Percentiles rank a stretch among this genome's conserved stretches.
These are phyloP conservation scores for Podarcis siculus DNA, from an alignment of 2,797 vertebrate species.

Conservation along the genomic window DNA sequence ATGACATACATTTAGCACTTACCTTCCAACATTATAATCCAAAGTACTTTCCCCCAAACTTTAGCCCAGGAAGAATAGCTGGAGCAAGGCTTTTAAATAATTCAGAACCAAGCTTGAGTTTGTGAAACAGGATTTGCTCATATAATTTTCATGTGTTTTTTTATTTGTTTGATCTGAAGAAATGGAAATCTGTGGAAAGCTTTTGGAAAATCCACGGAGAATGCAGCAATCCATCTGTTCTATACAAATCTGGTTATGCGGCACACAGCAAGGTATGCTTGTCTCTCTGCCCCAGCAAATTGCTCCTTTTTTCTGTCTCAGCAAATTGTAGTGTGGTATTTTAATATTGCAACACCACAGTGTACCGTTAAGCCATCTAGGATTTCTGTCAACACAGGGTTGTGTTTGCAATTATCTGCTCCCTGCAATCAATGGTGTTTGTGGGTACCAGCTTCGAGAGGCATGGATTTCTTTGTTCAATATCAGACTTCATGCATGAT, in stretches of 20 bases:
- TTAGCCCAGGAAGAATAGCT: conserved; percentile 16
- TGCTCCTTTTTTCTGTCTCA: background rate
- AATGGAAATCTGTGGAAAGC: conserved; percentile 12
- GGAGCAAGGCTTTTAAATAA: conserved; percentile 13
- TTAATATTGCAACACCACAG: background rate
- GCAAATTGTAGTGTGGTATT: background rate
- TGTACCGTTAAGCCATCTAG: background rate
- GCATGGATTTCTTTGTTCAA: background rate
- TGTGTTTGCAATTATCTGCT: no score
- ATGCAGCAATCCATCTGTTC: background rate
- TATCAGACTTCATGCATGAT: background rate
- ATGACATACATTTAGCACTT: background rate
- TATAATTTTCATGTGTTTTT: conserved; percentile 25
- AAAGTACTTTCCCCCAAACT: background rate
- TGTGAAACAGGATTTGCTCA: conserved; percentile 16
- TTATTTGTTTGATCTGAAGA: conserved; percentile 25
- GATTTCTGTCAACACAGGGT: background rate
- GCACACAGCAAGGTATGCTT: background rate
- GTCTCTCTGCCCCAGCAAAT: conserved; percentile 9
- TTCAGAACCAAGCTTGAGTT: background rate
- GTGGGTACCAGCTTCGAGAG: background rate
- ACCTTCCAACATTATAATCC: conserved; percentile 16
- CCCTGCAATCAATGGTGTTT: background rate
- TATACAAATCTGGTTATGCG: background rate
- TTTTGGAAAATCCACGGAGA: conserved; percentile 23